Evolutionary conservation across 2,113 vertebrate genomes (phyloP), one percentile per base, ranked within the genome.

Genomic region (Scophthalmus maximus): DNA sequence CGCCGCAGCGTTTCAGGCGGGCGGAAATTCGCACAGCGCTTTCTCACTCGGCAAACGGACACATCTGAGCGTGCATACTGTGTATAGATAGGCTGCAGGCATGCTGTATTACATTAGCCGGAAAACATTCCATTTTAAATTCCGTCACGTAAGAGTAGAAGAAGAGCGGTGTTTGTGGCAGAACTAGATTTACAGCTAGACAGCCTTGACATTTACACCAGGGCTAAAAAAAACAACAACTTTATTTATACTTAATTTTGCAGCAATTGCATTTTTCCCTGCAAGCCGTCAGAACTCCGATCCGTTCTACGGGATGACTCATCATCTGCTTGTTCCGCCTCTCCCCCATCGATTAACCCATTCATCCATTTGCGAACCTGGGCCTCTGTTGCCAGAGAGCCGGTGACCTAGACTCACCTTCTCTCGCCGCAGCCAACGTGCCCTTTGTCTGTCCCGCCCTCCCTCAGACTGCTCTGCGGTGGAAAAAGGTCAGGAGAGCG

Each of bases 281-380:
- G 60, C 67, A 81, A 67, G 29, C 68, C n/a, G 27, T 76, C 74
- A 78, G 89, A 90, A 85, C 82, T 85, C 81, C 63, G 72, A 75
- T 58, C 65, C 40, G 0, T 38, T 51, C 68, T 27, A 60, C n/a
- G 9, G 47, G 58, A 73, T 92, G 86, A 91, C 84, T 90, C 84
- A 87, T 82, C 76, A 32, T 27, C 74, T 72, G 18, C 38, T 47
- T 40, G 71, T 63, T 68, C 53, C 78, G 57, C 61, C 12, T 53
- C 56, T n/a, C 27, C 64, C 56, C 75, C 49, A 86, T 89, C 85
- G 77, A 82, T 92, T 89, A 83, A 85, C 68, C 85, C 50, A 52
- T 81, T 73, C 59, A 68, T 81, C 75, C 59, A 68, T 83, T 86
- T 79, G 58, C 75, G 75, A n/a, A 82, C 79, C 68, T 83, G 73